phyloP scores from a whole-genome alignment of 2,113 vertebrate genomes.

The Galeopterus variegatus region DNA sequence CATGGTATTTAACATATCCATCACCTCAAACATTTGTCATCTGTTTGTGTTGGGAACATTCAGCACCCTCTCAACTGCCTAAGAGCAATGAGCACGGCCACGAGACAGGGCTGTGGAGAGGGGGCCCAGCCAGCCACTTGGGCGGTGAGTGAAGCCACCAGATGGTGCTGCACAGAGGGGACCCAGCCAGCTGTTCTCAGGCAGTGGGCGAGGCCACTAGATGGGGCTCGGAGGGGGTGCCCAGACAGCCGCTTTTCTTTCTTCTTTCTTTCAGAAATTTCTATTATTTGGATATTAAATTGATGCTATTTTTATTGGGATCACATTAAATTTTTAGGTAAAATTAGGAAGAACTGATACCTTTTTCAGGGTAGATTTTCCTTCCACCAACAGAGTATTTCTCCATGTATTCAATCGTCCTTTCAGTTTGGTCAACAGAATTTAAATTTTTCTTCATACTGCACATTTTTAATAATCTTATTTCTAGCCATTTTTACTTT shows the following conservation, averaged over 20 bases:
- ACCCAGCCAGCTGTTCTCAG: too few relatives aligned
- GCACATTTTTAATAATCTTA: constrained; percentile 38
- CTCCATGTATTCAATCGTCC: background rate
- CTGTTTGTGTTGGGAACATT: too few relatives aligned
- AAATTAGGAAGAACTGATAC: background rate
- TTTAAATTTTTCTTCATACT: constrained; percentile 44
- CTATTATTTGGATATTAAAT: constrained; percentile 43
- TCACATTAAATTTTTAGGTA: constrained; percentile 47
- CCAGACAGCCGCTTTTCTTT: background rate
- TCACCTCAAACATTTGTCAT: too few relatives aligned
- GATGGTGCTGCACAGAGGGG: too few relatives aligned
- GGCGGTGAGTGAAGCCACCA: too few relatives aligned
- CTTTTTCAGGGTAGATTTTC: constrained; percentile 15
- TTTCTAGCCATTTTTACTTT: constrained; percentile 20
- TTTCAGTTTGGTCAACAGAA: constrained; percentile 34
- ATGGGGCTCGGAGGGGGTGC: too few relatives aligned
- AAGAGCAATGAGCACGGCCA: too few relatives aligned
- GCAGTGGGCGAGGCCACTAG: too few relatives aligned
- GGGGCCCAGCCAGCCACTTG: too few relatives aligned
- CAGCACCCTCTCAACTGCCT: too few relatives aligned
- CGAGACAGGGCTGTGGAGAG: too few relatives aligned
- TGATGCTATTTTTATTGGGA: constrained; percentile 58
- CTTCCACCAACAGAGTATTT: background rate
- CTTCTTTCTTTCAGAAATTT: constrained; percentile 67
- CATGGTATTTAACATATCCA: too few relatives aligned